These are phyloP conservation scores for Prionchulus punctatus DNA, from an alignment of 2,888 invertebrate genomes.

Conservation along the genomic window DNA sequence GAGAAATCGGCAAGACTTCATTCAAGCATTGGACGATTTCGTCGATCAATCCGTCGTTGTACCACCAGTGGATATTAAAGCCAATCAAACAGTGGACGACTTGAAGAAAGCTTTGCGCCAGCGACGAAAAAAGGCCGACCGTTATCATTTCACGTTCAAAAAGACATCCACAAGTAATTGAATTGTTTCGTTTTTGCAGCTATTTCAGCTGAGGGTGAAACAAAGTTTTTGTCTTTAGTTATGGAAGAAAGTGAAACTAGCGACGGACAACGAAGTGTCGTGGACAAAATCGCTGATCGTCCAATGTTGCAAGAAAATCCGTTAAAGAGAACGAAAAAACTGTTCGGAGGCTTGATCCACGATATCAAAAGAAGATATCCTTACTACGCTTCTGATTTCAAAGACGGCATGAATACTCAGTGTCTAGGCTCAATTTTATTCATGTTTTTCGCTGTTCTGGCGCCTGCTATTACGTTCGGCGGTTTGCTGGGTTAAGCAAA, in stretches of 20 bases:
- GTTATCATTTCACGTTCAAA: too few relatives aligned
- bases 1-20: conserved; percentile 61
- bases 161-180: too few relatives aligned
- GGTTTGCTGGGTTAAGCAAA: conserved; percentile 33
- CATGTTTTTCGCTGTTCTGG: conserved; percentile 36
- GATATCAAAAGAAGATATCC: conserved; percentile 64
- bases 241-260: too few relatives aligned
- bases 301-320: conserved; percentile 45
- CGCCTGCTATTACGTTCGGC: conserved; percentile 37
- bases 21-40: conserved; percentile 88
- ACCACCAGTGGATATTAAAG: conserved; percentile 88
- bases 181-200: too few relatives aligned
- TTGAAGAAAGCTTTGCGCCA: not conserved
- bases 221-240: too few relatives aligned
- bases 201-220: too few relatives aligned
- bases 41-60: conserved; percentile 83
- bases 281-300: not conserved
- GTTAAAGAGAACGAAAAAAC: conserved; percentile 55
- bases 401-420: conserved; percentile 57
- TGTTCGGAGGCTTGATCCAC: conserved; percentile 74
- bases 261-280: too few relatives aligned
- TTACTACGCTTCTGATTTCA: conserved; percentile 60
- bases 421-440: conserved; percentile 33
- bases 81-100: conserved; percentile 26
- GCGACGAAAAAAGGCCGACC: too few relatives aligned